A percentile compares a stretch with the other conserved stretches of the same genome.
Conservation (phyloP, 2,888 invertebrate species). For the Drosophila macrospina region DNA sequence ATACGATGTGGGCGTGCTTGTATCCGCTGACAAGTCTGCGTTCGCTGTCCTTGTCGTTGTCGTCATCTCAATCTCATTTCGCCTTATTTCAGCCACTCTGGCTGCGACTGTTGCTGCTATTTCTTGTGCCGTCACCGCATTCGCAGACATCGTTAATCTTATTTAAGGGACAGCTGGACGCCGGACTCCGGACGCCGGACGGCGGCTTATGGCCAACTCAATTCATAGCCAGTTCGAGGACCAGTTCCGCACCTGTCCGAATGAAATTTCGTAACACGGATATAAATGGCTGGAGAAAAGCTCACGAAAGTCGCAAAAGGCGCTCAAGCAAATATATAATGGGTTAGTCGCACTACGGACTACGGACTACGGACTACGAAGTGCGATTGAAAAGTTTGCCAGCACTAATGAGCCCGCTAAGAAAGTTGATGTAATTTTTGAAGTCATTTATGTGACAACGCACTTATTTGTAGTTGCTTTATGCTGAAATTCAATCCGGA, state of each 20-base stretch:
- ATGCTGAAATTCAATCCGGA: background rate
- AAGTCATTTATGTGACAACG: too few species aligned
- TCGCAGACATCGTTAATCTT: constrained; percentile 65
- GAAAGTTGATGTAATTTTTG: background rate
- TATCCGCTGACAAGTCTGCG: constrained; percentile 34
- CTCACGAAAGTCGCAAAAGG: constrained; percentile 10
- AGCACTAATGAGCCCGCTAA: background rate
- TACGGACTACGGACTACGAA: constrained; percentile 31
- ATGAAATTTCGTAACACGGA: constrained; percentile 28
- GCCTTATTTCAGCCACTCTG: constrained; percentile 17
- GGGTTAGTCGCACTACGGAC: constrained; percentile 25
- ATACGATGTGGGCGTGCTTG: constrained; percentile 36
- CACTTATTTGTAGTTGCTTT: background rate
- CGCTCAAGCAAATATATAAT: constrained; percentile 26
- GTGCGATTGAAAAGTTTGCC: constrained; percentile 14
- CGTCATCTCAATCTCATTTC: constrained; percentile 27
- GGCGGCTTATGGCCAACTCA: constrained; percentile 42
- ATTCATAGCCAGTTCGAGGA: constrained; percentile 24
- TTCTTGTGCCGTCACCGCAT: constrained; percentile 33
- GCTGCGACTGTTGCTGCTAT: constrained; percentile 11
- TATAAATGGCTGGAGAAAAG: constrained; percentile 11
- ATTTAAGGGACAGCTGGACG: constrained; percentile 59
- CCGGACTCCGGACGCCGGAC: constrained; percentile 14
- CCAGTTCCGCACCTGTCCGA: constrained; percentile 60
- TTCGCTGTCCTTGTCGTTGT: constrained; percentile 10